Evolutionary conservation across 2,888 invertebrate genomes (phyloP).

Genomic region (Chrysopilus asiliformis): DNA sequence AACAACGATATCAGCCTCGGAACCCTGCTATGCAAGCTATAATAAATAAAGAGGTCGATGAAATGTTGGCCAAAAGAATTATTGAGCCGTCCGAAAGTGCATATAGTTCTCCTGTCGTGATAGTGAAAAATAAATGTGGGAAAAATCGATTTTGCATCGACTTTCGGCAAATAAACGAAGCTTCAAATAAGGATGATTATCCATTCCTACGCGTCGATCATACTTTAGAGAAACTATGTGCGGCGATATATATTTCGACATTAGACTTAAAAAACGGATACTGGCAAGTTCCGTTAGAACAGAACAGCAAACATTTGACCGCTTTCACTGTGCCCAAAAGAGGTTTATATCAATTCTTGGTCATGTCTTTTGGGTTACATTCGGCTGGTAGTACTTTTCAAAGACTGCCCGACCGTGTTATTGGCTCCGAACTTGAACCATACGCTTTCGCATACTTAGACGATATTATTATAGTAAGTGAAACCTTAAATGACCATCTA

Average conservation of each 20-base stretch:
- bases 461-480: constrained; percentile 5
- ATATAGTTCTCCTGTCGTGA: no score
- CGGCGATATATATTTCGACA: neutral
- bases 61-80: no score
- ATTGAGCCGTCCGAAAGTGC: no score
- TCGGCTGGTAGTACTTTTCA: neutral
- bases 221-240: neutral
- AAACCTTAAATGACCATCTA: constrained; percentile 3
- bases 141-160: no score
- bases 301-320: constrained; percentile 11
- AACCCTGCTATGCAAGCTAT: neutral
- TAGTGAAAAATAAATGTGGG: no score
- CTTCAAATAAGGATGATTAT: no score
- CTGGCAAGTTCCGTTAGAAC: constrained; percentile 6
- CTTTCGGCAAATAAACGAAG: no score
- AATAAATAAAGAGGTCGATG: neutral
- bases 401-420: neutral
- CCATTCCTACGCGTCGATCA: no score
- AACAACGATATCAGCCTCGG: constrained; percentile 4
- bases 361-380: neutral
- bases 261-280: constrained; percentile 8
- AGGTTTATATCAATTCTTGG: neutral
- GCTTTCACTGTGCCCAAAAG: constrained; percentile 10
- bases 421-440: constrained; percentile 9
- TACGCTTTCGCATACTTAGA: constrained; percentile 8